A percentile compares a stretch with the other conserved stretches of the same genome.
Evolutionary conservation across 2,888 invertebrate genomes (phyloP).

Genomic region (Nipponacmea schrenckii): DNA sequence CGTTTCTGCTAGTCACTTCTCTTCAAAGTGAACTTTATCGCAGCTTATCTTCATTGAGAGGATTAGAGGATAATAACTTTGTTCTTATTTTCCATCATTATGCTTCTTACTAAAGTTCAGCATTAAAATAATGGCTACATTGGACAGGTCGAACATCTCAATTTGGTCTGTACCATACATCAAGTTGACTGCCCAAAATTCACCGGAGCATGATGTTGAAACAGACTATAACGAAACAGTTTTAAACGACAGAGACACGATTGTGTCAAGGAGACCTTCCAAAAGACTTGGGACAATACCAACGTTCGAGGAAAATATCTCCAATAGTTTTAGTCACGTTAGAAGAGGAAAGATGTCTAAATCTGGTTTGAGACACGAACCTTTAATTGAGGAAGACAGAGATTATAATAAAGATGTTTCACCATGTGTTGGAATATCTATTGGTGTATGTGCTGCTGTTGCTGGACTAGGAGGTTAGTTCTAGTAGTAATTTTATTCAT

Average conservation of each 20-base stretch:
- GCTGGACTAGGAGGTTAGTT: background rate
- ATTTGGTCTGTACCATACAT: background rate
- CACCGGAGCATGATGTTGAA: background rate
- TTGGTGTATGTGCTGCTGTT: background rate
- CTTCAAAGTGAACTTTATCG: no score
- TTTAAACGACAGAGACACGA: background rate
- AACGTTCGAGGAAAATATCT: background rate
- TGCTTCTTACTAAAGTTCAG: no score
- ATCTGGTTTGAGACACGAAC: background rate
- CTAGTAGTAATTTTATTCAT: background rate
- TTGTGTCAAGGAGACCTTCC: background rate
- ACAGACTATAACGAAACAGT: background rate
- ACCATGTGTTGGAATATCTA: background rate
- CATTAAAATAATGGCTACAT: background rate
- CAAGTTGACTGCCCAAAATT: background rate
- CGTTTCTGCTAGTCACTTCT: no score
- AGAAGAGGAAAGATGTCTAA: background rate
- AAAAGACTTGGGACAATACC: background rate
- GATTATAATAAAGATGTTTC: background rate
- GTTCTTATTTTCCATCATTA: no score
- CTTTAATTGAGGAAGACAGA: background rate
- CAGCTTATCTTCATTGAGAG: no score
- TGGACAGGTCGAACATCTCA: background rate
- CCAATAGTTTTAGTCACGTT: no score
- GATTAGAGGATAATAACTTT: no score